Evolutionary conservation across 2,113 vertebrate species (phyloP), one percentile per base, ranked within the genome.

Genomic region (Corythornis vintsioides): DNA sequence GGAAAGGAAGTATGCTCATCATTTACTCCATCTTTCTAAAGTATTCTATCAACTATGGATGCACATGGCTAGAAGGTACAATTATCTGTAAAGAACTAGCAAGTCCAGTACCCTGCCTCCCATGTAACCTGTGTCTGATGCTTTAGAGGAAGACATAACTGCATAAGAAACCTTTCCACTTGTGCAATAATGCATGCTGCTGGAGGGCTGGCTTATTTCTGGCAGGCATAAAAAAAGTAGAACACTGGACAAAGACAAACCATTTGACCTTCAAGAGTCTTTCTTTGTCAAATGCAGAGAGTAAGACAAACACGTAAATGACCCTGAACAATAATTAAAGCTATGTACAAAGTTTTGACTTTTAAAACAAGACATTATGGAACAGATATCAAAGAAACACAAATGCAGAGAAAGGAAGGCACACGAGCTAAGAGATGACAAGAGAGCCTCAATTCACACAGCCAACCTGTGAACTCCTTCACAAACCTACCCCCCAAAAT

Each of bases 271-370:
- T 96, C 92, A 95, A 95, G 96, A 97, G 89, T 80, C 94, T 95
- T 86, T 95, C 96, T 89, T 92, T 96, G 93, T 95, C 96, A 97
- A 91, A 97, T 86, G 94, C 33, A 38, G 40, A 95, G 89, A 94
- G 19, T 86, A 83, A 95, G 92, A 97, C 88, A 75, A 91, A 93
- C 48, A 94, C 78, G 55, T 33, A 90, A 91, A 96, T 17, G 43
- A 96, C 65, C 90, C 74, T 76, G 89, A 94, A 96, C 89, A 94
- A 95, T 94, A 96, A 94, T 94, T 95, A 96, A 96, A 96, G 90
- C 91, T 97, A 98, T 97, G 80, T 97, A 98, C 97, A 98, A 94
- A 96, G 83, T 76, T 77, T 53, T 80, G 77, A 96, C 94, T 95
- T 95, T 89, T 92, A 96, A 92, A 56, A 91, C 94, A 92, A 95